phyloP scores from a whole-genome alignment of 2,888 invertebrate genomes.

The Pelosia muscerda region DNA sequence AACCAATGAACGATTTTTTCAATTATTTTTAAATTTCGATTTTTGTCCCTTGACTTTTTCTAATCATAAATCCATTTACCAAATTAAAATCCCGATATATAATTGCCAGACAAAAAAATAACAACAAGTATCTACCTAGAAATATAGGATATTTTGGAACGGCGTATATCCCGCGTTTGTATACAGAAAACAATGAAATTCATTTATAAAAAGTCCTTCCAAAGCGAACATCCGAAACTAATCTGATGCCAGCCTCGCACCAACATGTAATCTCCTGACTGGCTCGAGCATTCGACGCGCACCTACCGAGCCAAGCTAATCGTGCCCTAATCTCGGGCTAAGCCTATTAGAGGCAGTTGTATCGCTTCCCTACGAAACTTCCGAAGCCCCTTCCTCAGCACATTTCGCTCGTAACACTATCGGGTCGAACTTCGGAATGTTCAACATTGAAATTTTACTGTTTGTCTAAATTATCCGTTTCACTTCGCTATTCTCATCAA shows the following conservation, averaged over 20 bases:
- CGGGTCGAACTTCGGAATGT: slow-evolving; percentile 71
- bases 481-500: not conserved
- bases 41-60: too few relatives aligned
- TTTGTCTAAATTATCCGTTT: slow-evolving; percentile 65
- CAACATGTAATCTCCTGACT: slow-evolving; percentile 79
- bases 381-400: slow-evolving; percentile 83
- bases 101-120: not conserved
- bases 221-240: slow-evolving; percentile 60
- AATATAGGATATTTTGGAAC: too few relatives aligned
- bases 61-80: too few relatives aligned
- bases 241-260: slow-evolving; percentile 76
- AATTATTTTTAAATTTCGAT: too few relatives aligned
- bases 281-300: slow-evolving; percentile 73
- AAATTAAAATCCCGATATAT: not conserved
- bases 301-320: slow-evolving; percentile 80
- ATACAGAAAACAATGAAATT: slow-evolving; percentile 25
- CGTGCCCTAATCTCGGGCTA: slow-evolving; percentile 84
- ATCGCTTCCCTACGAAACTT: slow-evolving; percentile 86
- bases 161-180: too few relatives aligned
- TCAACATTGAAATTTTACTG: slow-evolving; percentile 81
- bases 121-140: too few relatives aligned
- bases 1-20: too few relatives aligned
- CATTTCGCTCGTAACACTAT: slow-evolving; percentile 83
- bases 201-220: slow-evolving; percentile 43
- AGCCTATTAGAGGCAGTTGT: slow-evolving; percentile 86